Evolutionary conservation across 2,888 invertebrate species (phyloP).

Genomic region (Athalia circularis): DNA sequence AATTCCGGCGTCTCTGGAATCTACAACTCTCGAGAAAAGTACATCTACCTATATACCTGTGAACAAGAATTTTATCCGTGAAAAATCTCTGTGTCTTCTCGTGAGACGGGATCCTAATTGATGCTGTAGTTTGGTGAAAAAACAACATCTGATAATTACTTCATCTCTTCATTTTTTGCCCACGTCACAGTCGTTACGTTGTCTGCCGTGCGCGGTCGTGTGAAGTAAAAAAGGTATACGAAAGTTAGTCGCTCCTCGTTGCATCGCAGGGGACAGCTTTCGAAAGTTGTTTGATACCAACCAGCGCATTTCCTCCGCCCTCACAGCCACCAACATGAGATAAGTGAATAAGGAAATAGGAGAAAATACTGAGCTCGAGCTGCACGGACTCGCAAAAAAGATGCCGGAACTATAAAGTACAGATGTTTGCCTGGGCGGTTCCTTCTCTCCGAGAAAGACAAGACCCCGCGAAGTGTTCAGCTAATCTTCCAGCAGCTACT

Average conservation of each 20-base stretch:
- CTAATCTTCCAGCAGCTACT: conserved; percentile 3
- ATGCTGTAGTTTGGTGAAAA: too few species aligned
- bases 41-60: too few species aligned
- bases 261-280: not conserved
- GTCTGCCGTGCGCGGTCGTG: too few species aligned
- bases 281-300: conserved; percentile 10
- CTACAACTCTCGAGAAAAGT: too few species aligned
- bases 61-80: too few species aligned
- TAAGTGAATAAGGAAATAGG: conserved; percentile 34
- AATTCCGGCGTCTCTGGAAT: not conserved
- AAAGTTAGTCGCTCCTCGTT: not conserved
- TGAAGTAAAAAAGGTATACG: too few species aligned
- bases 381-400: conserved; percentile 29
- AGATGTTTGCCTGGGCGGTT: conserved; percentile 48
- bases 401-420: conserved; percentile 49
- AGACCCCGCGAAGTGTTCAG: not conserved
- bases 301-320: not conserved
- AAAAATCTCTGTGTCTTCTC: too few species aligned
- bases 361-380: conserved; percentile 18
- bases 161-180: too few species aligned
- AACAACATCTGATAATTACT: too few species aligned
- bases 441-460: not conserved
- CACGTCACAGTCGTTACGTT: too few species aligned
- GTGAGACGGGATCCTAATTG: too few species aligned
- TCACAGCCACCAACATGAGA: not conserved